These are phyloP conservation scores for Lasioglossum villosulum DNA, from an alignment of 2,888 invertebrate species.

Conservation along the genomic window DNA sequence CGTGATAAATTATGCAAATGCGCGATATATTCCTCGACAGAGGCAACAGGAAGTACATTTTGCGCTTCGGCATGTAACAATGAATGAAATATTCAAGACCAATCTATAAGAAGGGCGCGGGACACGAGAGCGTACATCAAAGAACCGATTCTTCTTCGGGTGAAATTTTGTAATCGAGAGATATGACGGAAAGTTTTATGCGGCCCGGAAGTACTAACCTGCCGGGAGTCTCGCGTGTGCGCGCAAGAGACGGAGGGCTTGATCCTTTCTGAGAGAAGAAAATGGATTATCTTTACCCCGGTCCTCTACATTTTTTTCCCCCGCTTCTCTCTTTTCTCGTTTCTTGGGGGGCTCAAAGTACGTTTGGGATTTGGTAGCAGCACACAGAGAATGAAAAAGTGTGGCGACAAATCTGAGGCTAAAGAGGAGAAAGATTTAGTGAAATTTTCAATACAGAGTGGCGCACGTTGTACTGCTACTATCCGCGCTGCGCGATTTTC, in stretches of 20 bases:
- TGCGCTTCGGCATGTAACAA: not conserved
- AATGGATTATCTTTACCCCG: conserved; percentile 16
- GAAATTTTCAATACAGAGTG: conserved; percentile 17
- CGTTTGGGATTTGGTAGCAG: conserved; percentile 18
- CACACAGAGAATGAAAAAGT: conserved; percentile 22
- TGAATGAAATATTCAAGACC: conserved; percentile 11
- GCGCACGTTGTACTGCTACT: not conserved
- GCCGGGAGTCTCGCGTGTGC: not conserved
- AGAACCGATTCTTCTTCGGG: not conserved
- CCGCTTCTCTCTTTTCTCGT: not conserved
- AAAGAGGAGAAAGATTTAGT: conserved; percentile 8
- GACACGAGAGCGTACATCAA: not conserved
- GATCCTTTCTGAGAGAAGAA: conserved; percentile 6
- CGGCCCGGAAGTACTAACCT: not conserved
- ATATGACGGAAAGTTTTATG: not conserved
- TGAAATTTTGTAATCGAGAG: conserved; percentile 3
- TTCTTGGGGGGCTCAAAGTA: not conserved
- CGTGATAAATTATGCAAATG: not conserved
- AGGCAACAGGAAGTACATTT: not conserved
- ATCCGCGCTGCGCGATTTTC: not conserved
- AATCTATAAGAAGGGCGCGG: not conserved
- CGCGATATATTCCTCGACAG: conserved; percentile 1
- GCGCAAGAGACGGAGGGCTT: not conserved
- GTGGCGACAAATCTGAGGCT: conserved; percentile 26
- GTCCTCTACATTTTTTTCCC: not conserved